Conservation (phyloP, 1,140 invertebrate genomes). For the Drosophila hydei region DNA sequence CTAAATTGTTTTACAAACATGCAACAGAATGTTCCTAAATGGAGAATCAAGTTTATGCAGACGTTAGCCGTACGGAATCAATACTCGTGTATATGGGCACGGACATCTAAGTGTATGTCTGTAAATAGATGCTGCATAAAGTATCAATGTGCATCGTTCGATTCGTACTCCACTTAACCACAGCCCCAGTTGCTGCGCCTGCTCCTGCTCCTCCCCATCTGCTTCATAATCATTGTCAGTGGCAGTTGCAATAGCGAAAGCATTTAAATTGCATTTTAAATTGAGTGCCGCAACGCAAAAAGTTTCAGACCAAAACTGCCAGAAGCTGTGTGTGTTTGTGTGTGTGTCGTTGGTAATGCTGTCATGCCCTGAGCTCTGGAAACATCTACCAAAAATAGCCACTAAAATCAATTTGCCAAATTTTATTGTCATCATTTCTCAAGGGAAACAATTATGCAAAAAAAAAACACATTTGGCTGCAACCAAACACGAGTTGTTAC, state of each 20-base stretch:
- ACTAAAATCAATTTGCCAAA: slow-evolving; percentile 68
- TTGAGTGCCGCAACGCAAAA: slow-evolving; percentile 63
- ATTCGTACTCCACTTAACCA: slow-evolving; percentile 8
- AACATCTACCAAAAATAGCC: slow-evolving; percentile 60
- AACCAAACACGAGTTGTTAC: slow-evolving; percentile 9
- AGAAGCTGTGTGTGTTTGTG: neutral
- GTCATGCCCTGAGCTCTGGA: slow-evolving; percentile 43
- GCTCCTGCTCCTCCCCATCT: too few relatives aligned
- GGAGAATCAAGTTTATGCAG: neutral
- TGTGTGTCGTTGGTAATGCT: neutral
- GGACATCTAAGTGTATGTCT: neutral
- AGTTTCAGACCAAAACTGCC: slow-evolving; percentile 23
- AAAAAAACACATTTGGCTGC: neutral
- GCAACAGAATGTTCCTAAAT: slow-evolving; percentile 9
- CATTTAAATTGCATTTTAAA: slow-evolving; percentile 75
- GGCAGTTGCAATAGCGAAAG: slow-evolving; percentile 40
- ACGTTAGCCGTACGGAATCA: neutral
- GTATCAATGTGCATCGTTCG: slow-evolving; percentile 4
- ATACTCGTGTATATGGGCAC: neutral
- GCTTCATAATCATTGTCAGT: neutral
- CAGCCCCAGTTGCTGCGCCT: neutral
- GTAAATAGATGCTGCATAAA: slow-evolving; percentile 3
- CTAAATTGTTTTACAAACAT: slow-evolving; percentile 57
- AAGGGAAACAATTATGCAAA: slow-evolving; percentile 7
- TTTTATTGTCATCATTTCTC: slow-evolving; percentile 56